phyloP scores from a whole-genome alignment of 2,888 invertebrate species.

The Abrostola tripartita region DNA sequence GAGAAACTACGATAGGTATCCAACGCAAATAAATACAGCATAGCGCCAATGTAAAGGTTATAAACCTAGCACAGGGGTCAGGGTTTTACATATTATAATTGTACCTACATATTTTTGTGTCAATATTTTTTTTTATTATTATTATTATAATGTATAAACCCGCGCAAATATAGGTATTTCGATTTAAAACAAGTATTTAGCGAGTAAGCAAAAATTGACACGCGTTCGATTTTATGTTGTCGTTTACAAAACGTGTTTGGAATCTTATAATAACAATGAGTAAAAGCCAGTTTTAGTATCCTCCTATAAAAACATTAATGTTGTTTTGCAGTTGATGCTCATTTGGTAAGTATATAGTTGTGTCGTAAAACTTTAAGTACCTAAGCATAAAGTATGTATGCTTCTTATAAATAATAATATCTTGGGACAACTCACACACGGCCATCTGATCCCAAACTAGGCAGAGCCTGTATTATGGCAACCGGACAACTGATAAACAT shows the following conservation, averaged over 20 bases:
- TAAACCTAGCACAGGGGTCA: too few relatives aligned
- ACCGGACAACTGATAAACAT: too few relatives aligned
- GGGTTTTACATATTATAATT: too few relatives aligned
- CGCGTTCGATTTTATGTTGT: conserved; percentile 11
- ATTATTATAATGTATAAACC: too few relatives aligned
- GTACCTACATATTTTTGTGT: too few relatives aligned
- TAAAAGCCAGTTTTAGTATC: conserved; percentile 18
- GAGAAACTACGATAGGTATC: background rate
- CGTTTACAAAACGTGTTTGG: conserved; percentile 17
- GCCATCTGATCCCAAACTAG: too few relatives aligned
- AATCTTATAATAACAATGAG: conserved; percentile 6
- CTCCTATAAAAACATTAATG: conserved; percentile 25
- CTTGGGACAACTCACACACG: too few relatives aligned
- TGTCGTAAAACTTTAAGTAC: background rate
- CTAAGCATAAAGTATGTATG: too few relatives aligned
- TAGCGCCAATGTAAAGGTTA: conserved; percentile 11
- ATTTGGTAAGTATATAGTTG: background rate
- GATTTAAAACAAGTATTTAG: conserved; percentile 18
- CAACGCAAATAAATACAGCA: background rate
- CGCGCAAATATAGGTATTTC: conserved; percentile 12
- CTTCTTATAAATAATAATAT: too few relatives aligned
- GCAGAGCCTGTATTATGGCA: too few relatives aligned
- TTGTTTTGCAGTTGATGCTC: conserved; percentile 4
- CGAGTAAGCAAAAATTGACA: conserved; percentile 22
- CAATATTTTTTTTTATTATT: too few relatives aligned